These are phyloP conservation scores for Melinaea marsaeus DNA, from an alignment of 2,888 invertebrate species.

Conservation along the genomic window DNA sequence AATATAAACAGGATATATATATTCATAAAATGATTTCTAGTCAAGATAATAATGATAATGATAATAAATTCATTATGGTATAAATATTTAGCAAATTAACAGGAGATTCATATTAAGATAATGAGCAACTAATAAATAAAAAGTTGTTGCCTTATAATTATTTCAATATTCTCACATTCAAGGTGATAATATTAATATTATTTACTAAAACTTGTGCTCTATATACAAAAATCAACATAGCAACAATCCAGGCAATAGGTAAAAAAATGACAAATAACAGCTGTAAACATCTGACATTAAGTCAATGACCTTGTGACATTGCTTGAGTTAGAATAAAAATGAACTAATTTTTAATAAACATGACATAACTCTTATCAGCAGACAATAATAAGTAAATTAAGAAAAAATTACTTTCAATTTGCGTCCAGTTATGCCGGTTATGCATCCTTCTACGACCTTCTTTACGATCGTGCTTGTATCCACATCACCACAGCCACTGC, in stretches of 20 bases:
- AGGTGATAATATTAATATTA: not conserved
- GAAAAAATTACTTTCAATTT: constrained; percentile 84
- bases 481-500: constrained; percentile 98
- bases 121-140: too few species aligned
- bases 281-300: constrained; percentile 32
- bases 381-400: constrained; percentile 9
- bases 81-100: too few species aligned
- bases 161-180: constrained; percentile 1
- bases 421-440: constrained; percentile 92
- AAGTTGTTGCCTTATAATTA: too few species aligned
- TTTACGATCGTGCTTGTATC: constrained; percentile 84
- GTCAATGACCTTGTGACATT: constrained; percentile 40
- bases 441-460: constrained; percentile 80
- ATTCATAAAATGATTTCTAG: too few species aligned
- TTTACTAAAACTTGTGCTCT: not conserved
- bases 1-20: too few species aligned
- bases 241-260: constrained; percentile 6
- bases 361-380: not conserved
- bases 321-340: constrained; percentile 14
- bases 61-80: too few species aligned
- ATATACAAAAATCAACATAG: constrained; percentile 12
- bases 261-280: constrained; percentile 36
- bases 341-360: not conserved
- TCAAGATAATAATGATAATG: too few species aligned
- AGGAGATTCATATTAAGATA: too few species aligned